These are phyloP conservation scores for Spizella passerina DNA, from an alignment of 2,797 vertebrate species.

Conservation along the genomic window DNA sequence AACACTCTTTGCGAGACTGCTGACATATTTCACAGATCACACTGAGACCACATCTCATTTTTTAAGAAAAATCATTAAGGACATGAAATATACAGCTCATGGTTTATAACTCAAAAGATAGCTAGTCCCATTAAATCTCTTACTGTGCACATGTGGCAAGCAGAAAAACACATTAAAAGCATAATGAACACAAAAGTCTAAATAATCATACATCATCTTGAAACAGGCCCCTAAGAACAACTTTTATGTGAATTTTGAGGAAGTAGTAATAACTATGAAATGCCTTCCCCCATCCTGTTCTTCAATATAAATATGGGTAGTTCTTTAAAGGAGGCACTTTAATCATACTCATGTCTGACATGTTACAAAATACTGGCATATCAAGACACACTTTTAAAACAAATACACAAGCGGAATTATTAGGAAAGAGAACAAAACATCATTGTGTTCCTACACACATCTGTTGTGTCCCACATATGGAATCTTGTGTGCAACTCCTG, in stretches of 20 bases:
- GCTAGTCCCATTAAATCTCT: slow-evolving; percentile 6
- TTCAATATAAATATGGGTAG: neutral
- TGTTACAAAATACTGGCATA: neutral
- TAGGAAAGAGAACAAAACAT: neutral
- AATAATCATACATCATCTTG: slow-evolving; percentile 11
- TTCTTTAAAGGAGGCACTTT: neutral
- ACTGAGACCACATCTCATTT: neutral
- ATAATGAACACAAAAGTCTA: slow-evolving; percentile 17
- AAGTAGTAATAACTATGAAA: slow-evolving; percentile 27
- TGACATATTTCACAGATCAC: neutral
- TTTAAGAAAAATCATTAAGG: neutral
- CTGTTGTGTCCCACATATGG: neutral
- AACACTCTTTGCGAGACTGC: neutral
- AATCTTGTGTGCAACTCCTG: neutral
- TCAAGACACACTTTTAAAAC: neutral
- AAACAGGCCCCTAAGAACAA: slow-evolving; percentile 19
- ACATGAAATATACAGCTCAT: neutral
- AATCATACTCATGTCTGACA: neutral
- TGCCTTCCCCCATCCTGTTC: neutral
- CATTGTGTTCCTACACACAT: neutral
- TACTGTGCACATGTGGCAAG: neutral
- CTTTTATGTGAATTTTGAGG: slow-evolving; percentile 47
- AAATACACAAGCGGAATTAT: neutral
- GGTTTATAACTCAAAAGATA: neutral
- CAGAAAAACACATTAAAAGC: slow-evolving; percentile 38